Percentiles rank a stretch among this genome's conserved stretches.
Evolutionary conservation across 2,797 vertebrate genomes (phyloP).

Genomic region (Hyperoplus immaculatus): DNA sequence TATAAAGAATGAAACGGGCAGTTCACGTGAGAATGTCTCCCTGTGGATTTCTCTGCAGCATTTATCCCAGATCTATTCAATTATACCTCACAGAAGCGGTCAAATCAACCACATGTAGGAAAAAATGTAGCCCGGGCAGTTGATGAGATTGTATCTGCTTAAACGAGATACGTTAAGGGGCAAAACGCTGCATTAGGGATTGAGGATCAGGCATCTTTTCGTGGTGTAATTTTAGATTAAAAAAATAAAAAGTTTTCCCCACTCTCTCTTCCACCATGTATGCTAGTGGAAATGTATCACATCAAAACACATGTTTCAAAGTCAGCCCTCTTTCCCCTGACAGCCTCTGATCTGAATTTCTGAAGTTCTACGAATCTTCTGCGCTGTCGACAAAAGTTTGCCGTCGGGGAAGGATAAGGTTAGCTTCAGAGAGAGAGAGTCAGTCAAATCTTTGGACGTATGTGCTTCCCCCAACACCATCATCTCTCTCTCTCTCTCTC

Average conservation of each 20-base stretch:
- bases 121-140: constrained; percentile 27
- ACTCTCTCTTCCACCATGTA: constrained; percentile 54
- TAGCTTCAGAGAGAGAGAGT: constrained; percentile 66
- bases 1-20: constrained; percentile 43
- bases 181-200: constrained; percentile 40
- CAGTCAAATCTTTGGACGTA: constrained; percentile 61
- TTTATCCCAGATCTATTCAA: constrained; percentile 61
- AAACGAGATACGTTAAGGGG: constrained; percentile 26
- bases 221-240: constrained; percentile 67
- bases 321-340: constrained; percentile 65
- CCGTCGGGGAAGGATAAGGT: constrained; percentile 76
- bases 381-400: constrained; percentile 79
- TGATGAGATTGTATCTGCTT: constrained; percentile 12
- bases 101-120: constrained; percentile 33
- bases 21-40: constrained; percentile 38
- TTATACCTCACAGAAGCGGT: constrained; percentile 52
- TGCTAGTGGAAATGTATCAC: constrained; percentile 67
- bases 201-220: constrained; percentile 31
- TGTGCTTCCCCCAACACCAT: constrained; percentile 28
- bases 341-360: constrained; percentile 79
- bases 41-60: constrained; percentile 26
- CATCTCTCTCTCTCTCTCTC: constrained; percentile 20
- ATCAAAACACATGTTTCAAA: constrained; percentile 80
- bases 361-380: constrained; percentile 70
- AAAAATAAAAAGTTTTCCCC: neutral